Percentiles rank a stretch among this genome's conserved stretches.
Conservation (phyloP, 64 coral and sea anemone genomes). For the Orbicella faveolata region DNA sequence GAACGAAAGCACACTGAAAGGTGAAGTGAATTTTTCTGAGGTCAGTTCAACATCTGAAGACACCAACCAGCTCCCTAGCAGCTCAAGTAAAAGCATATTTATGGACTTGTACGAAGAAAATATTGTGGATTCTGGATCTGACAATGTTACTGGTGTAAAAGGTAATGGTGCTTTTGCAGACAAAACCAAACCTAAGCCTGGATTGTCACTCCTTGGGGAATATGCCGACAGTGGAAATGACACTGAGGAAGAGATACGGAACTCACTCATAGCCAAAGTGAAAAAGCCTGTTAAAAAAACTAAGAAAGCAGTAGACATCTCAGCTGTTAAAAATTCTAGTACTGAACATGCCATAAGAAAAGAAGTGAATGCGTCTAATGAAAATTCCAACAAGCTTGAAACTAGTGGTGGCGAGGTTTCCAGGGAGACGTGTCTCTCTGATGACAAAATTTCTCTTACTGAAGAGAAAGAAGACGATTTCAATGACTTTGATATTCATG, state of each 20-base stretch:
- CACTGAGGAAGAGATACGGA: slow-evolving; percentile 14
- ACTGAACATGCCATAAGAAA: neutral
- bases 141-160: neutral
- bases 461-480: neutral
- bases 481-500: neutral
- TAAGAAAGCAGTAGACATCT: neutral
- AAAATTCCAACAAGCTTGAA: neutral
- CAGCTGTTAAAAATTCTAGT: neutral
- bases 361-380: neutral
- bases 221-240: slow-evolving; percentile 25
- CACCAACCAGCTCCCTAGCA: neutral
- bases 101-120: slow-evolving; percentile 22
- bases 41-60: slow-evolving; percentile 32
- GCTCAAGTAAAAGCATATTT: slow-evolving; percentile 14
- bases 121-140: neutral
- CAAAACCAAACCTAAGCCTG: neutral
- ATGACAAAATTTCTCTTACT: neutral
- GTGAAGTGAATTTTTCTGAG: slow-evolving; percentile 6
- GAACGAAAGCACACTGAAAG: neutral
- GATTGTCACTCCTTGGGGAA: slow-evolving; percentile 7
- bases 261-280: neutral
- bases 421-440: neutral
- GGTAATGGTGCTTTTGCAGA: neutral
- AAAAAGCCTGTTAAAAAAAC: neutral
- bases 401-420: neutral